Percentiles rank a stretch among this genome's conserved stretches.
Evolutionary conservation across 2,888 invertebrate genomes (phyloP).

Genomic region (Petrophora chlorosata): DNA sequence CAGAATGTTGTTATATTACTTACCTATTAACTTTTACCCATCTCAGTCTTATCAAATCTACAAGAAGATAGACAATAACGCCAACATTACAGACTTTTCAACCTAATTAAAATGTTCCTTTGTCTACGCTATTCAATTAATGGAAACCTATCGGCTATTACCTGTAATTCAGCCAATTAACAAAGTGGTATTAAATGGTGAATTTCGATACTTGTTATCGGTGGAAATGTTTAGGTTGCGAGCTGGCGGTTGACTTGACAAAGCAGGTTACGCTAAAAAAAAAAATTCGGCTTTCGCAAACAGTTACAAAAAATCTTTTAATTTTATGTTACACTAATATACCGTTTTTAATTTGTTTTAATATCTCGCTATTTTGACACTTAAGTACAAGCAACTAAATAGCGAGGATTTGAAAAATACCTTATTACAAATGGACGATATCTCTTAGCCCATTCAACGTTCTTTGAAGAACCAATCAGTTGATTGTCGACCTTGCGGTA

Average conservation of each 20-base stretch:
- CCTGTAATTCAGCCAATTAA: conserved; percentile 52
- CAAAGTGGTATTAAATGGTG: conserved; percentile 41
- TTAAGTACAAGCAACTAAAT: no score
- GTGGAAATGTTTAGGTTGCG: conserved; percentile 34
- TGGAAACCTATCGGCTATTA: conserved; percentile 20
- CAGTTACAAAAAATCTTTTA: no score
- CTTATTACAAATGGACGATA: neutral
- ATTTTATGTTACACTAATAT: no score
- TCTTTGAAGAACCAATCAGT: conserved; percentile 40
- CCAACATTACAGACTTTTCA: neutral
- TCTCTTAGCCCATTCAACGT: conserved; percentile 13
- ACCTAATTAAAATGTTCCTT: conserved; percentile 26
- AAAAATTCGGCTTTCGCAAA: no score
- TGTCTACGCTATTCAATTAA: conserved; percentile 28
- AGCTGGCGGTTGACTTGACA: neutral
- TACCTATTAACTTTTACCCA: no score
- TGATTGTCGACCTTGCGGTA: conserved; percentile 40
- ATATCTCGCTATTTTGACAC: no score
- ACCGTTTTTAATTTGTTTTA: no score
- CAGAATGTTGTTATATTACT: no score
- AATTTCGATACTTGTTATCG: conserved; percentile 39
- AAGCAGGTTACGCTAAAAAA: neutral
- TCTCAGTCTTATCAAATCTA: neutral
- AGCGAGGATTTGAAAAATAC: no score
- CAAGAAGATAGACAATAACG: neutral